Conservation (phyloP, 2,797 vertebrate species). For the Neostethus bicornis region DNA sequence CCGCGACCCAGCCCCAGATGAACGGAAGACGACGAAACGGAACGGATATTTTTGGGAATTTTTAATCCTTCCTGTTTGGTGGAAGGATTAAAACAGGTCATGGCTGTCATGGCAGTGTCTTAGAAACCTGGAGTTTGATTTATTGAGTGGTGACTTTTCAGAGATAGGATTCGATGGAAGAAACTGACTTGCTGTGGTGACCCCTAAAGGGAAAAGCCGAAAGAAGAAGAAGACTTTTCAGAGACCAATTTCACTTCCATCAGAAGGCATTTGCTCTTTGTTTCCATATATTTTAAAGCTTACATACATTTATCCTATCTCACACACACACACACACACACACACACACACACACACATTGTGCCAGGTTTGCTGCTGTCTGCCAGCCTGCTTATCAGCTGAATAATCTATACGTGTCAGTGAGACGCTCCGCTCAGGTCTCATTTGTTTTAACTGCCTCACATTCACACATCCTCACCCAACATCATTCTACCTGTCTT, state of each 20-base stretch:
- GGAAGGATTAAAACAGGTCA: no score
- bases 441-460: conserved; percentile 37
- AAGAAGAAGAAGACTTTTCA: no score
- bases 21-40: no score
- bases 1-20: no score
- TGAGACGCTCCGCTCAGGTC: conserved; percentile 40
- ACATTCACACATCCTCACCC: conserved; percentile 37
- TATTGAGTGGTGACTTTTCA: conserved; percentile 11
- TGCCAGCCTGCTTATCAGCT: conserved; percentile 32
- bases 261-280: conserved; percentile 12
- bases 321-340: no score
- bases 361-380: conserved; percentile 27
- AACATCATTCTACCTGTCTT: conserved; percentile 3
- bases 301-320: background rate
- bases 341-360: conserved; percentile 4
- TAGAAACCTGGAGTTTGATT: background rate
- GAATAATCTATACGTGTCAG: conserved; percentile 61
- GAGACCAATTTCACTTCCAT: background rate
- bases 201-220: no score
- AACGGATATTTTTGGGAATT: no score
- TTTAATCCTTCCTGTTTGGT: no score
- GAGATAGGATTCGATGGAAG: no score
- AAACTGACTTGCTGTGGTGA: no score
- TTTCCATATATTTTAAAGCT: conserved; percentile 16
- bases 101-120: no score